Evolutionary conservation across 1,140 invertebrate species (phyloP), one percentile per base, ranked within the genome.

Genomic region (Drosophila prosaltans): DNA sequence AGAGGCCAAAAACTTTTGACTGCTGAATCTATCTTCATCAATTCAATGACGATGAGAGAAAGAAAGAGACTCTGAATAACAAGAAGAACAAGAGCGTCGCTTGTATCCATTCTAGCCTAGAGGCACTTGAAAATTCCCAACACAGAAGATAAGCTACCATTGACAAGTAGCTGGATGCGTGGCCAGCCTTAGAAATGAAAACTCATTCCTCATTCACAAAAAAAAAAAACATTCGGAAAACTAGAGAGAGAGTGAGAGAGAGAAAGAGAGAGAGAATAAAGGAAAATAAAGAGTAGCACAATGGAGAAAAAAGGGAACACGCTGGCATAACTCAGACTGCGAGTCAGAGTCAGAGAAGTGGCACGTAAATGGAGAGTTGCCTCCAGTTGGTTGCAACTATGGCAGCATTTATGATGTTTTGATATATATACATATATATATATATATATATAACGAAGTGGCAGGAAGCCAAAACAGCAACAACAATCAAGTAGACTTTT

Each of bases 361-460:
- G 66, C 81, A 81, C 81, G 81, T 85, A 84, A 81, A 78, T 85
- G 63, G 55, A 64, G 26, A 55, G 62, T 28, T 74, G 67, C 30
- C 45, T 48, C 2, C 45, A 51, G 45, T 26, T 51, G 45, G 45
- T 26, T 75, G 80, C 65, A 73, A 80, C 74, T 72, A 74, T 84
- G 68, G 65, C 74, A 80, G 81, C 81, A 84, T 84, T 85, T 81
- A 81, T 84, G 81, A 85, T 84, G 81, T 78, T 85, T 85, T 84
- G 74, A 84, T 84, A 84, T 51, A 51, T 26, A 48, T 26, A 51
- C 24, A 26, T 45, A 45, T 45, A 45, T 45, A 6, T 45, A 45
- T 45, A 45, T 10, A 9, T 51, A 26, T 8, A 24, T 51, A 51
- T 85, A 84, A 85, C 83, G 74, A 78, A 85, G 83, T 84, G 78